Percentiles rank a stretch among this genome's conserved stretches.
Conservation (phyloP, 2,113 vertebrate genomes). For the Bettongia penicillata region DNA sequence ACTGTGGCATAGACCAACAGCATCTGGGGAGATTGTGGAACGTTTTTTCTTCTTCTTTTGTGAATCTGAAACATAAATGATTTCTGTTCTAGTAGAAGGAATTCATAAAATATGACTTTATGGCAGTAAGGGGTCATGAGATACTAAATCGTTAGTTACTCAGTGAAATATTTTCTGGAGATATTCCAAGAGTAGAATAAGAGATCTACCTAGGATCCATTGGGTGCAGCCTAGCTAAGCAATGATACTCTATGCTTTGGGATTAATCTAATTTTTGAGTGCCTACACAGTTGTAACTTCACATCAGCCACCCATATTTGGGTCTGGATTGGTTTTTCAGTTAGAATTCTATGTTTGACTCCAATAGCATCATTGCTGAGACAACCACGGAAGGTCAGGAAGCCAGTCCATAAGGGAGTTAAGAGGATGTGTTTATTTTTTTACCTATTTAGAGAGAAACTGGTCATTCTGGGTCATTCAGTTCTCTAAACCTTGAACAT, state of each 20-base stretch:
- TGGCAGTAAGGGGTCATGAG: background rate
- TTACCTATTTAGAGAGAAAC: conserved; percentile 2
- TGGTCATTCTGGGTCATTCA: background rate
- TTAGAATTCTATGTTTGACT: conserved; percentile 20
- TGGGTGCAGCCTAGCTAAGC: background rate
- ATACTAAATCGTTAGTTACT: background rate
- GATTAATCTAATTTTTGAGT: background rate
- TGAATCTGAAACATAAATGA: background rate
- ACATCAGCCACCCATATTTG: background rate
- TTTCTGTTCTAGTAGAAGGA: background rate
- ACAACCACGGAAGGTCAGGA: background rate
- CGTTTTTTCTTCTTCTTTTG: background rate
- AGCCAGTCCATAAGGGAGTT: background rate
- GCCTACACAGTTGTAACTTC: background rate
- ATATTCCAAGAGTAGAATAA: background rate
- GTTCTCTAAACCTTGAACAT: conserved; percentile 5
- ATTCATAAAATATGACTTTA: background rate
- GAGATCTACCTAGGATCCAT: background rate
- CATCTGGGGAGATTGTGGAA: background rate
- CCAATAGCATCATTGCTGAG: background rate
- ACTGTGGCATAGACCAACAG: background rate
- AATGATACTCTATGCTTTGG: background rate
- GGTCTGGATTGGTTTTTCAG: background rate
- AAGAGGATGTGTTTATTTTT: background rate
- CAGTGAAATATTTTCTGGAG: background rate